A percentile compares a stretch with the other conserved stretches of the same genome.
Evolutionary conservation across 2,797 vertebrate species (phyloP).

Genomic region (Myotis planiceps): DNA sequence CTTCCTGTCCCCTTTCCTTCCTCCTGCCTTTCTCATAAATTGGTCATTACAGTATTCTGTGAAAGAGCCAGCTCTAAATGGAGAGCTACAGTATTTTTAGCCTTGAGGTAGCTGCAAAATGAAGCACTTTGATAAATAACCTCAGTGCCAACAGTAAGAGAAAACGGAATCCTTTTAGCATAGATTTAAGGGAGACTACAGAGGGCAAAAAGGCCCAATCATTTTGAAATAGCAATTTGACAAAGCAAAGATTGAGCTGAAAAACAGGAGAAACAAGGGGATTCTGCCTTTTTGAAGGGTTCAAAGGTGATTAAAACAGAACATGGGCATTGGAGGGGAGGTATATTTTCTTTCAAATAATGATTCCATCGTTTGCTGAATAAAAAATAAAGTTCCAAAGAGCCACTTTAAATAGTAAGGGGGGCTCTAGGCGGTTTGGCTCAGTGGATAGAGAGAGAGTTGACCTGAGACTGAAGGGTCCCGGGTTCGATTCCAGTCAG

Average conservation of each 20-base stretch:
- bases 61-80: not conserved
- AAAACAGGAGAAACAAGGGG: not conserved
- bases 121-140: slow-evolving; percentile 28
- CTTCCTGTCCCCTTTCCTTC: not conserved
- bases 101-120: slow-evolving; percentile 26
- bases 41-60: not conserved
- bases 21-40: not conserved
- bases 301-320: not conserved
- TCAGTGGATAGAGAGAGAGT: too few relatives aligned
- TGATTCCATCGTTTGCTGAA: not conserved
- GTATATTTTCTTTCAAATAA: not conserved
- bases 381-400: not conserved
- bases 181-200: slow-evolving; percentile 3
- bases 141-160: not conserved
- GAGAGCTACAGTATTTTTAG: not conserved
- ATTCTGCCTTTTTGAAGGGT: not conserved
- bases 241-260: not conserved
- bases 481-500: too few relatives aligned
- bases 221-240: not conserved
- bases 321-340: not conserved
- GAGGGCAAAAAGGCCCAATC: not conserved
- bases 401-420: not conserved
- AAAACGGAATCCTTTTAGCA: slow-evolving; percentile 13
- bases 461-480: too few relatives aligned
- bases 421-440: not conserved